These are phyloP conservation scores for Phoebastria nigripes DNA, from an alignment of 2,797 vertebrate genomes.

Conservation along the genomic window DNA sequence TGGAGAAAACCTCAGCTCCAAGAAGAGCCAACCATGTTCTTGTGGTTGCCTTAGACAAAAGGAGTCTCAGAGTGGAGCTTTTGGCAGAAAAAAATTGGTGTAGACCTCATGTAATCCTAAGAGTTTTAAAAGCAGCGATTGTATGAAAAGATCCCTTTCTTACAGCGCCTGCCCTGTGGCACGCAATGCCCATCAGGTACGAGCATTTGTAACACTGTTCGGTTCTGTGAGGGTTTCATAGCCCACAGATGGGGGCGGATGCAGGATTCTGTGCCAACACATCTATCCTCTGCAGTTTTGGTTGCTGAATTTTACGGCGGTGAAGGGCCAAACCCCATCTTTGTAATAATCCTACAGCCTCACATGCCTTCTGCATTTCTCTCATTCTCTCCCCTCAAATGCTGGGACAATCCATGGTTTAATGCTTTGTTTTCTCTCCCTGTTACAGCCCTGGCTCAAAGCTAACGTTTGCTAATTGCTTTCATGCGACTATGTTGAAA, in stretches of 20 bases:
- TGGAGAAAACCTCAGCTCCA: neutral
- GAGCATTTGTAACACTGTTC: accelerated
- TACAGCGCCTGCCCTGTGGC: neutral
- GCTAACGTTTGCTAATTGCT: neutral
- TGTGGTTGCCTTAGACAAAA: neutral
- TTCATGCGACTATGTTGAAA: neutral
- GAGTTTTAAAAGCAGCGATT: neutral
- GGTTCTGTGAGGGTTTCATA: neutral
- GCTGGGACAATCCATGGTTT: neutral
- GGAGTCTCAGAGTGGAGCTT: neutral
- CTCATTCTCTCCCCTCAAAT: neutral
- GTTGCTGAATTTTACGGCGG: neutral
- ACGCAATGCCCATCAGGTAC: neutral
- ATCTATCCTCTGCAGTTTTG: neutral
- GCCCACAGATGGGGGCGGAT: neutral
- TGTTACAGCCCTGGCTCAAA: neutral
- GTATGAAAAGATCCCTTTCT: neutral
- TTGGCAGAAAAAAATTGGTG: neutral
- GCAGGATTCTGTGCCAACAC: neutral
- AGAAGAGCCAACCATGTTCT: neutral
- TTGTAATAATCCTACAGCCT: neutral
- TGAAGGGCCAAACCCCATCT: neutral
- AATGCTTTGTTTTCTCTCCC: neutral
- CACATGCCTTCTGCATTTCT: neutral
- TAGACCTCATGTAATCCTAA: neutral